Conservation (phyloP, 2,797 vertebrate species). For the Rhabdomys pumilio region DNA sequence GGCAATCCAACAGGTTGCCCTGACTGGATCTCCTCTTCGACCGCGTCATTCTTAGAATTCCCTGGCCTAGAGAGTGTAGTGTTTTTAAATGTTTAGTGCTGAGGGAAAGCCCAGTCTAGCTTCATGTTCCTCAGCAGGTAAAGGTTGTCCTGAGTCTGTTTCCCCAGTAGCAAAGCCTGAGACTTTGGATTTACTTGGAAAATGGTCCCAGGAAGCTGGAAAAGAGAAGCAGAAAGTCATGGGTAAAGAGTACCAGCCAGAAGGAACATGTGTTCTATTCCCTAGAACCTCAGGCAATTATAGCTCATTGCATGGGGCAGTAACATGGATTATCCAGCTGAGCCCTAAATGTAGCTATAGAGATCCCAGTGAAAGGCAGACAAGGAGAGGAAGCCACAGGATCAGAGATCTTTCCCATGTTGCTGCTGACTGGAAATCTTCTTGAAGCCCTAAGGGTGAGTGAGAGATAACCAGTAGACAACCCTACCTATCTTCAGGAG, state of each 20-base stretch:
- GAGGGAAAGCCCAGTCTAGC: not conserved
- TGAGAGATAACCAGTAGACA: not conserved
- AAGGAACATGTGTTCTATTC: not conserved
- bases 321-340: not conserved
- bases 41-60: not conserved
- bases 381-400: not conserved
- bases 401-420: not conserved
- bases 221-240: not conserved
- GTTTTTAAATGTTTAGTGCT: not conserved
- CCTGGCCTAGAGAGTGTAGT: not conserved
- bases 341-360: not conserved
- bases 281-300: not conserved
- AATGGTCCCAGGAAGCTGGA: not conserved
- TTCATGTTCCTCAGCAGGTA: not conserved
- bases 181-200: not conserved
- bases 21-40: not conserved
- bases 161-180: not conserved
- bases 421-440: not conserved
- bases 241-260: not conserved
- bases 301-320: too few species aligned
- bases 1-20: too few species aligned
- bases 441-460: not conserved
- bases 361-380: not conserved
- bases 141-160: not conserved
- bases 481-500: not conserved